These are phyloP conservation scores for Trichonephila clavata DNA, from an alignment of 1,140 invertebrate species.

Conservation along the genomic window DNA sequence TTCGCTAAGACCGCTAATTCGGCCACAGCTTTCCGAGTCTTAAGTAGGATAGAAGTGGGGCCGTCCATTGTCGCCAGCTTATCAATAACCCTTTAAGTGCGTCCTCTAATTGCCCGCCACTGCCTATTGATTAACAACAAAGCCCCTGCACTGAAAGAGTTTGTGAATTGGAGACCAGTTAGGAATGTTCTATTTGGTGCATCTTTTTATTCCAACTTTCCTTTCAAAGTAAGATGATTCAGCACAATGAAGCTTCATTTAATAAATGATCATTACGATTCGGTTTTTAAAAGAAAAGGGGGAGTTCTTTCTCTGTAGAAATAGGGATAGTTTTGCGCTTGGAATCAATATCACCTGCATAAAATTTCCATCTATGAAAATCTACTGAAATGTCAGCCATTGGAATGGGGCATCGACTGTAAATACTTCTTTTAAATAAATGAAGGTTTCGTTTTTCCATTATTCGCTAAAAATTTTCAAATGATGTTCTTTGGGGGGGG, in stretches of 20 bases:
- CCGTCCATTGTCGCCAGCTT: neutral
- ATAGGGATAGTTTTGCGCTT: neutral
- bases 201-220: neutral
- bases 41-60: neutral
- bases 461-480: no score
- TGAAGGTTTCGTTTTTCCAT: no score
- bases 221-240: neutral
- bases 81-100: conserved; percentile 1
- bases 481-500: no score
- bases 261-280: neutral
- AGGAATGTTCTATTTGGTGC: neutral
- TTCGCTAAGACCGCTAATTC: neutral
- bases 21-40: neutral
- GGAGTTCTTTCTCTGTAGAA: neutral
- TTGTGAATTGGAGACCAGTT: neutral
- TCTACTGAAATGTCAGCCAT: no score
- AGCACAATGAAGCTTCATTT: neutral
- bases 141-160: neutral
- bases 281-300: neutral
- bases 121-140: conserved; percentile 1
- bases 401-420: no score
- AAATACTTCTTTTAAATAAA: no score
- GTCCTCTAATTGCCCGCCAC: neutral
- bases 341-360: no score
- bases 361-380: no score